These are phyloP conservation scores for Nasonia giraulti DNA, from an alignment of 1,140 invertebrate species.

Conservation along the genomic window DNA sequence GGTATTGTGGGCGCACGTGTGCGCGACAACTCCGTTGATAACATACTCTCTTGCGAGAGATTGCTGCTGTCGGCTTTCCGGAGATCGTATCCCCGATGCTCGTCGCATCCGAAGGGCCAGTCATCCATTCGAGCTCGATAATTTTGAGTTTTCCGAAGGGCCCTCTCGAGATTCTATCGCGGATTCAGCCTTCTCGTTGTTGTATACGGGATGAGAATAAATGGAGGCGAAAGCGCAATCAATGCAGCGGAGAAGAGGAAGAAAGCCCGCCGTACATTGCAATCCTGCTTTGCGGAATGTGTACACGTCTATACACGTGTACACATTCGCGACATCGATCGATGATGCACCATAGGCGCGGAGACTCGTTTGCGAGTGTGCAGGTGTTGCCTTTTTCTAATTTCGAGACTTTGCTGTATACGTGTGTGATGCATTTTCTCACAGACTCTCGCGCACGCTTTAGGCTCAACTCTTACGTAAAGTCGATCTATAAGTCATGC, in stretches of 20 bases:
- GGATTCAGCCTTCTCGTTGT: no score
- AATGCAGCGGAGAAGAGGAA: background rate
- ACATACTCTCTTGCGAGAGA: no score
- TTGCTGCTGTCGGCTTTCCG: no score
- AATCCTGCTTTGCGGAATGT: conserved; percentile 22
- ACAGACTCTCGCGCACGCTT: background rate
- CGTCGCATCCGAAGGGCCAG: no score
- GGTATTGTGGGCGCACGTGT: no score
- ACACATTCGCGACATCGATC: conserved; percentile 13
- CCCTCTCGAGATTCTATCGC: no score
- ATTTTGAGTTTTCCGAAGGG: no score
- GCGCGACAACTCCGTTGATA: no score
- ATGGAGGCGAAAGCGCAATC: background rate
- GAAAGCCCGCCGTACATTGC: background rate
- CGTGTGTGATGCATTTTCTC: conserved; percentile 9
- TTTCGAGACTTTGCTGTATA: conserved; percentile 10
- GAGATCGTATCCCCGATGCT: no score
- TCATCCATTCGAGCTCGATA: no score
- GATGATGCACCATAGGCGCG: background rate
- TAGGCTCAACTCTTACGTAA: conserved; percentile 23
- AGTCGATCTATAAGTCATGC: conserved; percentile 41
- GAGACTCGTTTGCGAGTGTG: background rate
- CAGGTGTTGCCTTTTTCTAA: conserved; percentile 28
- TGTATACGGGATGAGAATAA: background rate
- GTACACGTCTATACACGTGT: background rate